Percentiles rank a stretch among this genome's conserved stretches.
Evolutionary conservation across 2,113 vertebrate species (phyloP).

Genomic region (Dicerorhinus sumatrensis): DNA sequence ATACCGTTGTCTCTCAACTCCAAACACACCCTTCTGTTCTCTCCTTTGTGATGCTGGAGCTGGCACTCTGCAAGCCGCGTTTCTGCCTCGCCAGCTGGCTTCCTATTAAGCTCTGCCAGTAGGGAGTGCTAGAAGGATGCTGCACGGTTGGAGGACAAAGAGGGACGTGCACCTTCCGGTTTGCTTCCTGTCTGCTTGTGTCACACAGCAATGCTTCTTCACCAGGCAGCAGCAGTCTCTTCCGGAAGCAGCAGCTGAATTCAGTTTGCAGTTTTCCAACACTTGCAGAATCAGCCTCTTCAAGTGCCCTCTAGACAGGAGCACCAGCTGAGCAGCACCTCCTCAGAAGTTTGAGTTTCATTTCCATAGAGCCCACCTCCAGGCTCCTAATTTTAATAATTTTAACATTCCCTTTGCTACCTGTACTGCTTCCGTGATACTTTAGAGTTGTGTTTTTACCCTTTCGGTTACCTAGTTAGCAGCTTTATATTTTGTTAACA

Average conservation of each 20-base stretch:
- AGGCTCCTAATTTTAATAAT: neutral
- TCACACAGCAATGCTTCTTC: neutral
- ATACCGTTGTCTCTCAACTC: neutral
- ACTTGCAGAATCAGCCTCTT: neutral
- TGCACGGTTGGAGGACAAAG: neutral
- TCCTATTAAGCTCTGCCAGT: neutral
- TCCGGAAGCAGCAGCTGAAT: neutral
- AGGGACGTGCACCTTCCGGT: neutral
- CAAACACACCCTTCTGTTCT: rapidly evolving
- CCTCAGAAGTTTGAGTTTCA: neutral
- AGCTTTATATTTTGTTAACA: neutral
- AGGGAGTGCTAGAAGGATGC: neutral
- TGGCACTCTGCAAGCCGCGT: neutral
- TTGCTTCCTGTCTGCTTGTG: neutral
- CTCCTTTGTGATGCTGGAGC: neutral
- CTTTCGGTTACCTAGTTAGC: neutral
- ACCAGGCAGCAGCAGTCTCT: neutral
- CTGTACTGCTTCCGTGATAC: neutral
- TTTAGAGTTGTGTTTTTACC: neutral
- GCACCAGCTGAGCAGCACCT: rapidly evolving
- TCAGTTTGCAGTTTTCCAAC: neutral
- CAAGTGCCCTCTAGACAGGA: rapidly evolving
- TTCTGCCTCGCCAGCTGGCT: neutral
- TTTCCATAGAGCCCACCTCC: neutral
- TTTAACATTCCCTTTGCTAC: neutral